Base-by-base conservation (phyloP, 2,113 vertebrate genomes). In the Fulica atra region DNA sequence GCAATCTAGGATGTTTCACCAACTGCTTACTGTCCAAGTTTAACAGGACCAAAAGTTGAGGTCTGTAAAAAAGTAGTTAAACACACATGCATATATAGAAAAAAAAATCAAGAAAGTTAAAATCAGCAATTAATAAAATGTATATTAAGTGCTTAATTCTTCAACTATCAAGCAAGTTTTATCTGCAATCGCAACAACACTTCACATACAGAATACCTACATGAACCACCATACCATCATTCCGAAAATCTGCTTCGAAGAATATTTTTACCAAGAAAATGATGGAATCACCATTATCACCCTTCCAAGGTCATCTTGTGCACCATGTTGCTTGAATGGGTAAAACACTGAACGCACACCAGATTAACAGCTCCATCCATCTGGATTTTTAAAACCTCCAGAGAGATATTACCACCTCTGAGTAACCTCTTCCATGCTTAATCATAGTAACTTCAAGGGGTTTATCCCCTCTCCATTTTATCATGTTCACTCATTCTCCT, bases 31-130 rank as follows among this genome's bases (percentile, higher is more conserved):
- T 90, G 77, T 99, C 98, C 97, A 99, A 81, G 96, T 98, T 99
- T 90, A 99, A 96, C 61, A 99, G 98, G 81, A 99, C 99, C 97
- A 99, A 88, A 94, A 99, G 60, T 92, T 99, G 99, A 65, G 99
- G 99, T 95, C 99, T 99, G 88, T 2, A 33, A 65, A 25, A 17
- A 26, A 46, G 6, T 25, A 31, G 38, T 38, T 38, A 70, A 78
- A 54, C 9, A 33, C 20, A 46, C 8, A 66, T 6, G 78, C 9
- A 50, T 4, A 42, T 2, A 63, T 13, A 23, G 21, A 23, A 11
- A 48, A 48, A 48, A 72, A 64, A 77, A 81, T 23, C 13, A 72
- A 78, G 14, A 16, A 65, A 73, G 6, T 1, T 54, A 82, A 76
- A 92, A 65, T 51, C 51, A 60, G 25, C 9, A 36, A 57, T 29